Percentiles rank a stretch among this genome's conserved stretches.
These are phyloP conservation scores for Ephydatia muelleri DNA, from an alignment of 37 sponge, comb jelly and placozoan species.

Conservation along the genomic window DNA sequence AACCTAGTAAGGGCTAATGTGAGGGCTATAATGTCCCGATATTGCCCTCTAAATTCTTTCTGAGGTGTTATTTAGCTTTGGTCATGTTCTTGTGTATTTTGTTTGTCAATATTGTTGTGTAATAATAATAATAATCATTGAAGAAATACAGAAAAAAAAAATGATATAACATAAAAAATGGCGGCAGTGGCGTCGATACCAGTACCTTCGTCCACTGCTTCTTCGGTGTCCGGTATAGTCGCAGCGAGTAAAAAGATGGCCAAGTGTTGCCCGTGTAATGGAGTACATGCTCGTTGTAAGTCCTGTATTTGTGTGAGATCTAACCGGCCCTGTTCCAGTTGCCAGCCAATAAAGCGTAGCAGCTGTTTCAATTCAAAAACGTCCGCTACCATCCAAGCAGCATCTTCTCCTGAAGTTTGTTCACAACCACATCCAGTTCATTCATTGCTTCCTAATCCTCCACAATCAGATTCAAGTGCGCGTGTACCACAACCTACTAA, in stretches of 20 bases:
- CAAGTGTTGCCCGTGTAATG: not conserved
- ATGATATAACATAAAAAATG: too few species aligned
- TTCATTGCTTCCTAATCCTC: not conserved
- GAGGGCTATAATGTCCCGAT: too few species aligned
- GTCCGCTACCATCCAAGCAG: not conserved
- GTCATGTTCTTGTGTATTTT: too few species aligned
- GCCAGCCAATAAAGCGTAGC: not conserved
- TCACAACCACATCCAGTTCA: not conserved
- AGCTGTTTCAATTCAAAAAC: not conserved
- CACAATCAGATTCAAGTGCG: not conserved
- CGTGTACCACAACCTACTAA: too few species aligned
- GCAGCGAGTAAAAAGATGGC: not conserved
- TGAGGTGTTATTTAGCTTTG: too few species aligned
- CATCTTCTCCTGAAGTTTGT: not conserved
- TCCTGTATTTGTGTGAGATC: not conserved
- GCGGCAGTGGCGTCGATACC: too few species aligned
- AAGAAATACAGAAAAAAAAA: too few species aligned
- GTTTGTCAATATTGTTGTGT: too few species aligned
- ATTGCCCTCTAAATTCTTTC: too few species aligned
- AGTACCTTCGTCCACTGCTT: too few species aligned
- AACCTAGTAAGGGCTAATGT: too few species aligned
- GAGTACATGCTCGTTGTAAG: not conserved
- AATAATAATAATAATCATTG: too few species aligned
- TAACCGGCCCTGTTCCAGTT: not conserved
- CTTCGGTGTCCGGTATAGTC: not conserved